A percentile compares a stretch with the other conserved stretches of the same genome.
Conservation (phyloP, 2,113 vertebrate species). For the Ornithorhynchus anatinus region DNA sequence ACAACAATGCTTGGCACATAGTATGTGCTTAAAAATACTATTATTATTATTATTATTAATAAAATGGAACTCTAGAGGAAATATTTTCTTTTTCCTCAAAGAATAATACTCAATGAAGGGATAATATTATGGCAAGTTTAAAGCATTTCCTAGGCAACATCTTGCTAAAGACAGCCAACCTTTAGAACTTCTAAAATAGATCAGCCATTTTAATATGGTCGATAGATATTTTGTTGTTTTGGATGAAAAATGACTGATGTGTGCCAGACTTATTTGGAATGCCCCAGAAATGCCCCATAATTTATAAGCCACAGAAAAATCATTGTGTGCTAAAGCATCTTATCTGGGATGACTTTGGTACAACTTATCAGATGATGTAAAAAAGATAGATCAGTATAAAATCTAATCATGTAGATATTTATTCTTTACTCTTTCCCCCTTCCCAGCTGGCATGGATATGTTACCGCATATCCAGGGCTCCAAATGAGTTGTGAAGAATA, state of each 20-base stretch:
- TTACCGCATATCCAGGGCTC: slow-evolving; percentile 54
- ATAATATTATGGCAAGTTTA: no score
- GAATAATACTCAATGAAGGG: no score
- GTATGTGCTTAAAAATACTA: no score
- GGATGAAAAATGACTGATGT: background rate
- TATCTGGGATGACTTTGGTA: background rate
- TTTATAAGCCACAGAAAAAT: slow-evolving; percentile 5
- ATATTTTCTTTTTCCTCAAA: no score
- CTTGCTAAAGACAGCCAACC: no score
- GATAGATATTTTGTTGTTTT: no score
- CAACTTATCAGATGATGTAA: slow-evolving; percentile 28
- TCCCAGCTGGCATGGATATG: slow-evolving; percentile 44
- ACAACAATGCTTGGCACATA: no score
- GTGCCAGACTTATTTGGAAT: background rate
- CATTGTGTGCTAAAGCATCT: background rate
- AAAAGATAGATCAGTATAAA: slow-evolving; percentile 34
- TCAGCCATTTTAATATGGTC: no score
- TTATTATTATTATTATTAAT: no score
- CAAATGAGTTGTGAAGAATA: slow-evolving; percentile 73
- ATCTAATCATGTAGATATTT: slow-evolving; percentile 37
- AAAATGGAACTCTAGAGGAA: no score
- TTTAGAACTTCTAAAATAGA: background rate
- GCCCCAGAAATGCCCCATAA: slow-evolving; percentile 6
- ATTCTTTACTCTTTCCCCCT: slow-evolving; percentile 12
- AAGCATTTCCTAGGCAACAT: no score